phyloP scores from a whole-genome alignment of 92 coral and sea anemone genomes.

The Porites divaricata region DNA sequence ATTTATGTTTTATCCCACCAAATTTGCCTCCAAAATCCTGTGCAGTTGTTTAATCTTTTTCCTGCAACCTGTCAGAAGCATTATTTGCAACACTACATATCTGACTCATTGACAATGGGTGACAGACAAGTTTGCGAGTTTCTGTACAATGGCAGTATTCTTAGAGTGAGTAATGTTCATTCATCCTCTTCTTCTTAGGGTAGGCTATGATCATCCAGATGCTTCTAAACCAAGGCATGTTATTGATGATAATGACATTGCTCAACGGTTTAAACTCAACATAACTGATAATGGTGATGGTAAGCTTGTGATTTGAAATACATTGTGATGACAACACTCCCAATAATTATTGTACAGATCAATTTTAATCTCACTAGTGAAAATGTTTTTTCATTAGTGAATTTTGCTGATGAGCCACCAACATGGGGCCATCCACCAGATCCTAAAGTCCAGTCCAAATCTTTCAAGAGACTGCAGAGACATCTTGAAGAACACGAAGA shows the following conservation, averaged over 20 bases:
- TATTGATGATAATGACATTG: constrained; percentile 64
- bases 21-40: too few species aligned
- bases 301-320: constrained; percentile 9
- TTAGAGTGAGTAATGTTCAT: background rate
- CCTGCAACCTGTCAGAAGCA: too few species aligned
- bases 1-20: too few species aligned
- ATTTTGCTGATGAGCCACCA: constrained; percentile 75
- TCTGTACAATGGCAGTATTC: too few species aligned
- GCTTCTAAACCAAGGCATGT: background rate
- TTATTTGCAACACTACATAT: too few species aligned
- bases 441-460: constrained; percentile 93
- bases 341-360: background rate
- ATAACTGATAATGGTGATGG: constrained; percentile 97
- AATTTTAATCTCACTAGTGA: background rate
- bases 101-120: too few species aligned
- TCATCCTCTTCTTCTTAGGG: background rate
- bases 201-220: constrained; percentile 6
- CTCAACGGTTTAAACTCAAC: constrained; percentile 71
- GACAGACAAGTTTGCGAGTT: too few species aligned
- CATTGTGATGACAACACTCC: too few species aligned
- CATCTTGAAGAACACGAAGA: constrained; percentile 82
- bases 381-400: constrained; percentile 43
- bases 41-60: too few species aligned
- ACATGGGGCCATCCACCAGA: constrained; percentile 92
- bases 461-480: constrained; percentile 87